Evolutionary conservation across 37 sponge, comb jelly and placozoan species (phyloP).

Genomic region (Agelas oroides): DNA sequence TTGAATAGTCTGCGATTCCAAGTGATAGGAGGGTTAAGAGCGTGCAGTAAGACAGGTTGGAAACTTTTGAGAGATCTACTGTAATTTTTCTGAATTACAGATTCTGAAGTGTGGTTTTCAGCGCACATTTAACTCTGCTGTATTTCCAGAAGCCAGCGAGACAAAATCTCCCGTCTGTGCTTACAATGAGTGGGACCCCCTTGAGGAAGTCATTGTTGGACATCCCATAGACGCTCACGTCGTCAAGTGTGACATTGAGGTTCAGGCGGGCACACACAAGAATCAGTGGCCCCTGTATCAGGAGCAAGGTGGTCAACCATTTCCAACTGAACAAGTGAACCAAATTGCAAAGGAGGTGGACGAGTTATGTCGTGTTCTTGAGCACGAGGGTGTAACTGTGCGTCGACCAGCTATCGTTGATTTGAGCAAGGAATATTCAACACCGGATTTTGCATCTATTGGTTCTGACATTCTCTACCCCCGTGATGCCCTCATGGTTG

Average conservation of each 20-base stretch:
- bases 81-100: too few species aligned
- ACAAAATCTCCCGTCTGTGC: constrained; percentile 39
- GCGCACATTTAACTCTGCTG: too few species aligned
- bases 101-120: too few species aligned
- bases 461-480: background rate
- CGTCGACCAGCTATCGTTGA: constrained; percentile 59
- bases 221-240: constrained; percentile 42
- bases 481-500: constrained; percentile 67
- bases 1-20: too few species aligned
- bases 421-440: constrained; percentile 39
- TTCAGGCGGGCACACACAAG: constrained; percentile 50
- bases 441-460: constrained; percentile 58
- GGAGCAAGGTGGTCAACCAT: constrained; percentile 49
- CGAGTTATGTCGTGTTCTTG: constrained; percentile 54
- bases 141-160: too few species aligned
- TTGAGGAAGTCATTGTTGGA: constrained; percentile 67
- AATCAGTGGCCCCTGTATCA: constrained; percentile 41
- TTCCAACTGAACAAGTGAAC: constrained; percentile 22
- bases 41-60: too few species aligned
- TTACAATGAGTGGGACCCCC: constrained; percentile 72
- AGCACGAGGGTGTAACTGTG: constrained; percentile 65
- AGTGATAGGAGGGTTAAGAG: too few species aligned
- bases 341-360: constrained; percentile 46
- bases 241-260: constrained; percentile 45
- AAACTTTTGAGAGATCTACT: too few species aligned